phyloP scores from a whole-genome alignment of 2,113 vertebrate genomes.

The Vombatus ursinus region DNA sequence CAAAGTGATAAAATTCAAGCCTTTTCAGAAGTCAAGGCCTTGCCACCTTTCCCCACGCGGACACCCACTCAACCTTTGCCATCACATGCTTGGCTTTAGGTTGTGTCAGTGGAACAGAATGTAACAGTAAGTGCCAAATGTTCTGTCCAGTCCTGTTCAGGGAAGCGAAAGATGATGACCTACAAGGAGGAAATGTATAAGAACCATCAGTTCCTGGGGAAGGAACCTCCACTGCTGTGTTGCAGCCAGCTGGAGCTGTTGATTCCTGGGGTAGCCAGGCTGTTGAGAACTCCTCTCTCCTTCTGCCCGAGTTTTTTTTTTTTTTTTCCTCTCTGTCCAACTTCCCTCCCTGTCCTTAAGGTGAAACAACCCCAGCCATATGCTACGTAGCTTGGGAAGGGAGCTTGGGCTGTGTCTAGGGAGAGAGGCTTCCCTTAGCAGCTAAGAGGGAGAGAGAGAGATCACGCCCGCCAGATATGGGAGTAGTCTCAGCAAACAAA shows the following conservation, averaged over 20 bases:
- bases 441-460: not conserved
- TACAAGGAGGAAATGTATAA: not conserved
- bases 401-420: constrained; percentile 51
- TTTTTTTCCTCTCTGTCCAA: not conserved
- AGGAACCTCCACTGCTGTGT: not conserved
- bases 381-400: constrained; percentile 61
- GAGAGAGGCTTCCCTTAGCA: constrained; percentile 21
- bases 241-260: not conserved
- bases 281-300: not conserved
- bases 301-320: not conserved
- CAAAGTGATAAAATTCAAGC: not conserved
- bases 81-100: not conserved
- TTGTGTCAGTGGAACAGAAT: constrained; percentile 1
- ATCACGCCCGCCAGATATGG: not conserved
- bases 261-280: not conserved
- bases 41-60: not conserved
- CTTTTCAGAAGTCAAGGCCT: not conserved
- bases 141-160: not conserved
- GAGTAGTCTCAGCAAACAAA: constrained; percentile 73
- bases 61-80: not conserved
- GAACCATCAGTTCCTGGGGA: not conserved
- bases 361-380: not conserved
- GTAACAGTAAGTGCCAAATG: not conserved
- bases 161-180: not conserved
- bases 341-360: not conserved